Base-by-base conservation (phyloP, 2,797 vertebrate species). In the Cheirogaleus major region DNA sequence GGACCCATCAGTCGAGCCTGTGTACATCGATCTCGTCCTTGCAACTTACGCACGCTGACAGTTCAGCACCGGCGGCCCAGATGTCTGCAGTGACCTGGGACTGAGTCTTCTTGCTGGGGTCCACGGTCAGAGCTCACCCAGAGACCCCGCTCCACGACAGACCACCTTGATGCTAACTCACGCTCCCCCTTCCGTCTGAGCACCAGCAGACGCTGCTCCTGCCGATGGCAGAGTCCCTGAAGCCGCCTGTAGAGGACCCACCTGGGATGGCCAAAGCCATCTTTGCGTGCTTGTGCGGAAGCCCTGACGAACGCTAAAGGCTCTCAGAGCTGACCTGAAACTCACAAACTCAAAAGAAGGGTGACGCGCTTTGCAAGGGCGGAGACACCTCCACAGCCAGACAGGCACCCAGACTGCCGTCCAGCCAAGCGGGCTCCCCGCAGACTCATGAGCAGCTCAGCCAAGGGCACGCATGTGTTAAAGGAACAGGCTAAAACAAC, bases 1-100 rank as follows among this genome's bases (percentile, higher is more conserved):
- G 97, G 97, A 97, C 92, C n/a, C 93, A 97, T 98, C 97, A 61
- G 96, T 97, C 59, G 41, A 89, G 96, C 96, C 86, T 79, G n/a
- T 67, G 82, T 81, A 81, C 93, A 95, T 89, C 91, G 88, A 78
- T 69, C 80, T 95, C 76, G 90, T 59, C 97, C 95, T 10, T 10
- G 72, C 32, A 82, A 87, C 59, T 59, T 32, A 45, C 2, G 48
- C 69, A 48, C 41, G 59, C 79, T 88, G 63, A 84, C 88, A 32
- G 57, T 52, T 73, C 91, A 95, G 88, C 96, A 97, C 85, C 85
- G 80, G 52, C 14, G 45, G 30, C 52, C 15, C 61, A 80, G 85
- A 95, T 17, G 79, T 85, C 94, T 81, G 85, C 0, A 0, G 70
- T 61, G 94, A 90, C 72, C 96, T 85, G 91, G 65, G 92, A 45